These are phyloP conservation scores for Streblospio benedicti DNA, from an alignment of 1,140 invertebrate genomes.

Conservation along the genomic window DNA sequence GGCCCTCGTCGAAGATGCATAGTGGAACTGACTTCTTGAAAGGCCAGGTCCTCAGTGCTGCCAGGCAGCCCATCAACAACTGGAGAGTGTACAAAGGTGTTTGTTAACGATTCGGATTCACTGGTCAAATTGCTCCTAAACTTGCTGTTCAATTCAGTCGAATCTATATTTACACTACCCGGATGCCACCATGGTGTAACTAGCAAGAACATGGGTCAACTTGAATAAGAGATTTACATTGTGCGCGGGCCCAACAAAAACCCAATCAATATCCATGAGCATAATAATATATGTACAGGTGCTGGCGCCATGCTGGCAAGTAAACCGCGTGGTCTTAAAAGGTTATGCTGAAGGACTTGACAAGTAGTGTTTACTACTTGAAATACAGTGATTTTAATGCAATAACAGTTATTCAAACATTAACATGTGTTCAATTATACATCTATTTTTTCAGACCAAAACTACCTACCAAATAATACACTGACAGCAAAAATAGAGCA, in stretches of 20 bases:
- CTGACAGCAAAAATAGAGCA: background rate
- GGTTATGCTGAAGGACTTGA: no score
- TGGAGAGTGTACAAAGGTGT: conserved; percentile 30
- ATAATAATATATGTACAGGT: no score
- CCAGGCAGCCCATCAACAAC: conserved; percentile 71
- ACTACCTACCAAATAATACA: background rate
- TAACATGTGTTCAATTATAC: background rate
- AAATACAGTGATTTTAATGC: background rate
- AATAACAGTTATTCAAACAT: background rate
- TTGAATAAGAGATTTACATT: conserved; percentile 2
- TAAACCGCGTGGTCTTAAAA: no score
- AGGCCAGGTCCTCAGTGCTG: conserved; percentile 75
- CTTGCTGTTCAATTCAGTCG: no score
- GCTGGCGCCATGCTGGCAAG: no score
- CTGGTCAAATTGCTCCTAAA: no score
- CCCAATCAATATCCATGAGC: no score
- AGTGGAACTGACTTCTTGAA: conserved; percentile 82
- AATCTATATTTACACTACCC: no score
- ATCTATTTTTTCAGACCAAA: background rate
- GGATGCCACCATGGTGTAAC: no score
- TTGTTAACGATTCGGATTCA: background rate
- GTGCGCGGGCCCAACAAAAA: no score
- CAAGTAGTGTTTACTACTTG: no score
- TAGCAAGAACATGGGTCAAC: no score
- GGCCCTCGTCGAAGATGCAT: conserved; percentile 95